Evolutionary conservation across 2,113 vertebrate species (phyloP).

Genomic region (Callospermophilus lateralis): DNA sequence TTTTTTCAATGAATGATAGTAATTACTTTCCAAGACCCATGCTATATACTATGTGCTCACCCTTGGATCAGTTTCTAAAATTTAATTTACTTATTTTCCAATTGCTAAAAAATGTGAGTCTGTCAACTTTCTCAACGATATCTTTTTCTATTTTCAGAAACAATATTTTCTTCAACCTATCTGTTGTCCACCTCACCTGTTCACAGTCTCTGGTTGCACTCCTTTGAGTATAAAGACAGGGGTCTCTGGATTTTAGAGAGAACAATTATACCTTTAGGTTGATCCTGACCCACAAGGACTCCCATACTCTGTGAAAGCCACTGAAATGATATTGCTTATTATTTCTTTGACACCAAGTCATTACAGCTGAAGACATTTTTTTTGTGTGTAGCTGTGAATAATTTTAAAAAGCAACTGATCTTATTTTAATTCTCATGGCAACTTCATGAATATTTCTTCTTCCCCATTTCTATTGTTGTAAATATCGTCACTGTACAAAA

Average conservation of each 20-base stretch:
- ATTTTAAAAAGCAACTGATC: neutral
- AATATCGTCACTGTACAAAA: neutral
- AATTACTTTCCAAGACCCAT: neutral
- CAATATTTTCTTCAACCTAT: neutral
- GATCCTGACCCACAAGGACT: neutral
- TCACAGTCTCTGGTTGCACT: neutral
- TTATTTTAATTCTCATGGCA: neutral
- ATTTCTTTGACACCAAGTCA: neutral
- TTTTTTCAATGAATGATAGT: neutral
- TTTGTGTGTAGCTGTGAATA: neutral
- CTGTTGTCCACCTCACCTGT: neutral
- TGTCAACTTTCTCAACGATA: neutral
- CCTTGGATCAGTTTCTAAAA: neutral
- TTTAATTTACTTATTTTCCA: neutral
- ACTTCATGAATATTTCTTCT: constrained; percentile 25
- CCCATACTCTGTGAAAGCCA: constrained; percentile 7
- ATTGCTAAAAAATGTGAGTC: neutral
- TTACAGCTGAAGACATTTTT: constrained; percentile 38
- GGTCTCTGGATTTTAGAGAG: neutral
- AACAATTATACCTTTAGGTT: neutral
- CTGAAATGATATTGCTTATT: neutral
- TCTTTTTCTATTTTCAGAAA: neutral
- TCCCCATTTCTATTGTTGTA: neutral
- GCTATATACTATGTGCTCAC: neutral
- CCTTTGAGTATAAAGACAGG: neutral